Evolutionary conservation across 2,797 vertebrate genomes (phyloP), one percentile per base, ranked within the genome.

Genomic region (Chaenodraco wilsoni): DNA sequence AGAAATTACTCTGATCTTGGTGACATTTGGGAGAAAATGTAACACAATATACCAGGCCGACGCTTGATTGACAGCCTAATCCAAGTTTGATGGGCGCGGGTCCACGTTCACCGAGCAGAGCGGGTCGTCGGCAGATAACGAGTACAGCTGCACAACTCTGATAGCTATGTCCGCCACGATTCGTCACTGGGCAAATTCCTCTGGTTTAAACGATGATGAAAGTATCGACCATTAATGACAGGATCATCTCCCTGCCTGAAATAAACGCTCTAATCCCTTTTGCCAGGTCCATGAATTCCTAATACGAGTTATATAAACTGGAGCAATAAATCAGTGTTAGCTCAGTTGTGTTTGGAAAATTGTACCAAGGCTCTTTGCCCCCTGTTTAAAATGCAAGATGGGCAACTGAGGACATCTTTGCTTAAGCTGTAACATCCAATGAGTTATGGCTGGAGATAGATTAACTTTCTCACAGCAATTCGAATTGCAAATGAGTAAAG

Each of bases 171-270:
- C 97, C 96, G 95, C 95, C 93, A 89, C 89, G 92, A 95, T 96
- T 97, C 96, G 96, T 98, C 98, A 98, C 96, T 92, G 94, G 95
- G 95, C 94, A 97, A 98, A 98, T 97, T 99, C 96, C 95, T 96
- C 94, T 94, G 96, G 97, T 98, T 98, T 98, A 98, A 97, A 96
- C 95, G 95, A 96, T 97, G 97, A 99, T 99, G 97, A 99, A 99
- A 98, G 97, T 99, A 99, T 98, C 96, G 97, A 98, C 96, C 96
- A 95, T 98, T 99, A 99, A 99, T 98, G 98, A 98, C 98, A 98
- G 97, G 98, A 99, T 99, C 97, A 99, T 99, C 98, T 97, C 95
- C 94, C 96, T 95, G 96, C 96, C 96, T 97, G 97, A 98, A 99
- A 99, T 99, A 99, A 98, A 99, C 91, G 96, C 96, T 96, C 95